These are phyloP conservation scores for Mesocentrotus franciscanus DNA, from an alignment of 53 echinoderm and acorn worm species.

Conservation along the genomic window DNA sequence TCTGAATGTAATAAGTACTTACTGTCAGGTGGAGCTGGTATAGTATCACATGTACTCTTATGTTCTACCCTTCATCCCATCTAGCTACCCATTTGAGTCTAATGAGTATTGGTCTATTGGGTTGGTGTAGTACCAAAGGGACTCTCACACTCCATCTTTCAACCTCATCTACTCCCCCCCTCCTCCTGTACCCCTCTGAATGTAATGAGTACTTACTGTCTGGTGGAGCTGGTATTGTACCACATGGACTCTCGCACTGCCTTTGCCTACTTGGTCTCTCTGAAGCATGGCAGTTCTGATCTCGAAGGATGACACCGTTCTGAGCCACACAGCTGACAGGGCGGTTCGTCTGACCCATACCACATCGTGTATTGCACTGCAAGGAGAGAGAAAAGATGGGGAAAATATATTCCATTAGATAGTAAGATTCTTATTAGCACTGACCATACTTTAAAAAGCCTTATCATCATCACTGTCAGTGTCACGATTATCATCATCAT, in stretches of 20 bases:
- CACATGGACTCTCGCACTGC: slow-evolving; percentile 87
- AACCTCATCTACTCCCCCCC: not conserved
- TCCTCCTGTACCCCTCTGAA: not conserved
- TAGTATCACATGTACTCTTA: not conserved
- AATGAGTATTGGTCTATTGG: no score
- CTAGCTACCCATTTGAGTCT: no score
- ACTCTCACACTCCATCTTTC: not conserved
- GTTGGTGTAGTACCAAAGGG: not conserved
- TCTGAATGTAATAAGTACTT: no score
- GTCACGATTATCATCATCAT: not conserved
- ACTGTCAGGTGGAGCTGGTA: no score
- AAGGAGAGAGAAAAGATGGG: not conserved
- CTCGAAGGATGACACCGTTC: slow-evolving; percentile 70
- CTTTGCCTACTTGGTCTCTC: slow-evolving; percentile 68
- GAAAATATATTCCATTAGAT: not conserved
- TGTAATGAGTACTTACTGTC: slow-evolving; percentile 66
- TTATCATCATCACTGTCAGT: not conserved
- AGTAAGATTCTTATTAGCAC: not conserved
- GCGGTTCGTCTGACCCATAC: slow-evolving; percentile 79
- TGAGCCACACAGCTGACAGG: slow-evolving; percentile 80
- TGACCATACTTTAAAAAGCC: not conserved
- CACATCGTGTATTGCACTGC: slow-evolving; percentile 90
- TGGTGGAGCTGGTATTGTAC: slow-evolving; percentile 57
- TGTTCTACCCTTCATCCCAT: not conserved
- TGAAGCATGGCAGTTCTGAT: slow-evolving; percentile 71